Evolutionary conservation across 2,797 vertebrate species (phyloP).

Genomic region (Sciurus carolinensis): DNA sequence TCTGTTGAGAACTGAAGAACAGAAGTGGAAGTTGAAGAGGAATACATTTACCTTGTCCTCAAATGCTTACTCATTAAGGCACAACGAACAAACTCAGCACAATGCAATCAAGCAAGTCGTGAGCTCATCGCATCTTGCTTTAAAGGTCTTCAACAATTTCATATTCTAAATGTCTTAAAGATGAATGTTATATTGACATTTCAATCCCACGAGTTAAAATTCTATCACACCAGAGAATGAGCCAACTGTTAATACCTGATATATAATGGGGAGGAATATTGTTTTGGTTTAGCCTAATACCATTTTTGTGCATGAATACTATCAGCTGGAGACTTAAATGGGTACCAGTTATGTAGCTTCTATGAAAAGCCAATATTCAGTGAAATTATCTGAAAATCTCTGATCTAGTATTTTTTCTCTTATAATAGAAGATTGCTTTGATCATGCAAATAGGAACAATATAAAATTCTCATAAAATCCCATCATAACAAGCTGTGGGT

Average conservation of each 20-base stretch:
- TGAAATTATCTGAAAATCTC: constrained; percentile 64
- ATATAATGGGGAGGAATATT: constrained; percentile 58
- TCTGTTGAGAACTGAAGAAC: background rate
- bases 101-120: background rate
- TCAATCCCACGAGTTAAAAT: constrained; percentile 58
- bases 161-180: constrained; percentile 28
- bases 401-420: constrained; percentile 23
- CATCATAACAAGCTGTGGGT: constrained; percentile 11
- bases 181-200: constrained; percentile 69
- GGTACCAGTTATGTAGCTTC: constrained; percentile 28
- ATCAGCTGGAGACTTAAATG: constrained; percentile 53
- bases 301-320: constrained; percentile 29
- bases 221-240: constrained; percentile 39
- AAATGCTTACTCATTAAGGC: background rate
- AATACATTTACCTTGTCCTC: background rate
- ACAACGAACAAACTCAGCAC: constrained; percentile 37
- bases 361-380: constrained; percentile 52
- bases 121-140: background rate
- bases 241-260: constrained; percentile 48
- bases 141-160: constrained; percentile 68
- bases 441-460: constrained; percentile 43
- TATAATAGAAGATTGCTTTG: constrained; percentile 28
- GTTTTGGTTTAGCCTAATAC: constrained; percentile 39
- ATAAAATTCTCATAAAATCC: constrained; percentile 33
- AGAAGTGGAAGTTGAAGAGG: background rate